Conservation (phyloP, 2,888 invertebrate genomes). For the Tenthredo livida region DNA sequence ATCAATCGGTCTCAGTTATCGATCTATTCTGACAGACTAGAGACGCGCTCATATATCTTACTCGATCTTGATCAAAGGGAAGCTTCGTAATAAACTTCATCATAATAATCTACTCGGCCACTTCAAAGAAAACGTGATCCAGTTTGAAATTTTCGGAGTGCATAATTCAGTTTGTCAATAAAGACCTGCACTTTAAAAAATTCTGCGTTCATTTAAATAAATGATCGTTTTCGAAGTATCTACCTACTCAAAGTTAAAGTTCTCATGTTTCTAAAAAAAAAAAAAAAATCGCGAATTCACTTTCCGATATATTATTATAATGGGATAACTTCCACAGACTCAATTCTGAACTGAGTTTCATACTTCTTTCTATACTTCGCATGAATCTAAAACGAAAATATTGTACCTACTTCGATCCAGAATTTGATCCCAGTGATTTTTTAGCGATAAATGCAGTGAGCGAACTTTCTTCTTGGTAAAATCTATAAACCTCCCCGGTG, state of each 20-base stretch:
- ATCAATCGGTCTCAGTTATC: constrained; percentile 29
- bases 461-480: background rate
- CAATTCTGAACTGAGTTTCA: background rate
- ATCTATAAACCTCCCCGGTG: background rate
- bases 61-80: background rate
- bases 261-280: background rate
- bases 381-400: background rate
- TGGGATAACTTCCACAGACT: background rate
- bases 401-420: background rate
- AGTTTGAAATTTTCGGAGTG: background rate
- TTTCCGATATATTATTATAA: background rate
- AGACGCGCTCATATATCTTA: background rate
- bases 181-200: background rate
- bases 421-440: constrained; percentile 9
- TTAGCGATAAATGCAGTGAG: background rate
- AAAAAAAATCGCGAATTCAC: background rate
- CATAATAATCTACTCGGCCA: background rate
- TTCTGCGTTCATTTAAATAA: background rate
- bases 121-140: background rate
- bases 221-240: background rate
- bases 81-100: constrained; percentile 7
- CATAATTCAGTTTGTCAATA: background rate
- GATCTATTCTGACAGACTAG: background rate
- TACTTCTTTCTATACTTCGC: background rate
- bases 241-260: background rate